These are phyloP conservation scores for Gymnoscelis rufifasciata DNA, from an alignment of 2,888 invertebrate genomes.

Conservation along the genomic window DNA sequence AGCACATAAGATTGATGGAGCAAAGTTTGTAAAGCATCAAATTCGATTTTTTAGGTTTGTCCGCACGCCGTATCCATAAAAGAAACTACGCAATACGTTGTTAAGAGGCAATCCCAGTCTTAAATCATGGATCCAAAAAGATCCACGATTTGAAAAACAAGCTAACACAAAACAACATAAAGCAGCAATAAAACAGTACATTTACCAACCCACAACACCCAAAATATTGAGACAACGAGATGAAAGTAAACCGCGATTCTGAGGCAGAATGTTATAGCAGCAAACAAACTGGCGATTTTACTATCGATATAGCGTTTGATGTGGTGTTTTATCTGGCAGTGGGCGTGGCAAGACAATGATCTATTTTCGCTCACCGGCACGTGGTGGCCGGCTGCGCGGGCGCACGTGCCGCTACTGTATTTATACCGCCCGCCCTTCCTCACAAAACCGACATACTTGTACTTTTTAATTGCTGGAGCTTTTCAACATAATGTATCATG, in stretches of 20 bases:
- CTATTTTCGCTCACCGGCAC: conserved; percentile 75
- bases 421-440: conserved; percentile 65
- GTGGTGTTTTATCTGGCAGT: conserved; percentile 74
- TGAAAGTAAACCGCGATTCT: conserved; percentile 39
- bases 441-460: conserved; percentile 32
- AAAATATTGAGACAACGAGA: conserved; percentile 35
- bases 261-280: conserved; percentile 30
- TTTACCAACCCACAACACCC: conserved; percentile 26
- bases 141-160: too few species aligned
- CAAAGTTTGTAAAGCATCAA: too few species aligned
- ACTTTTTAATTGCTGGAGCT: conserved; percentile 13
- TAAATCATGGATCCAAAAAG: too few species aligned
- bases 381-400: conserved; percentile 72
- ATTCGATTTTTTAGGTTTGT: too few species aligned
- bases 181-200: conserved; percentile 19
- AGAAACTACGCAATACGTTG: too few species aligned
- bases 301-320: conserved; percentile 64
- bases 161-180: conserved; percentile 5
- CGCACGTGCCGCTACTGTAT: conserved; percentile 70
- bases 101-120: too few species aligned
- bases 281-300: conserved; percentile 62
- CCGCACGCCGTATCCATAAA: too few species aligned
- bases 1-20: too few species aligned
- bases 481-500: conserved; percentile 2
- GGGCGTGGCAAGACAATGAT: conserved; percentile 76